A percentile compares a stretch with the other conserved stretches of the same genome.
Conservation (phyloP, 2,888 invertebrate genomes). For the Cheilosia impressa region DNA sequence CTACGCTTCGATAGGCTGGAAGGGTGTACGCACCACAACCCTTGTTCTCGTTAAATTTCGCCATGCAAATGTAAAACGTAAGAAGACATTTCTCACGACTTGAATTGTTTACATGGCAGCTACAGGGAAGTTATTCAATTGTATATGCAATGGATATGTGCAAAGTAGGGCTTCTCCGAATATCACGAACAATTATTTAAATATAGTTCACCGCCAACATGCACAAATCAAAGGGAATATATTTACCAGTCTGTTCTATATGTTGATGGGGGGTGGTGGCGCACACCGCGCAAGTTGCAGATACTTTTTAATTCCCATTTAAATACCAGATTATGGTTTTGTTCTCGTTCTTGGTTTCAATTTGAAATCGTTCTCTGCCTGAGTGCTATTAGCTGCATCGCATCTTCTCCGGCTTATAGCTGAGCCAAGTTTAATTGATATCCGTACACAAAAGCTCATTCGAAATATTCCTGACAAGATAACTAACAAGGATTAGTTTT, state of each 20-base stretch:
- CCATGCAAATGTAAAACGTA: neutral
- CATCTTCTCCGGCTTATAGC: conserved; percentile 5
- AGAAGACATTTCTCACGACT: neutral
- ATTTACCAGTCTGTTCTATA: conserved; percentile 2
- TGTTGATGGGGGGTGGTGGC: conserved; percentile 5
- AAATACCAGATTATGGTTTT: neutral
- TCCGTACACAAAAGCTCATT: conserved; percentile 3
- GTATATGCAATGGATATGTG: neutral
- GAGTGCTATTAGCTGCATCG: neutral
- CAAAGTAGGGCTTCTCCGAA: conserved; percentile 4
- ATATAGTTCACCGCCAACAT: conserved; percentile 7
- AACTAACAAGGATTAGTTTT: conserved; percentile 23
- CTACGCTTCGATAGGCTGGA: neutral
- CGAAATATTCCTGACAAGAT: conserved; percentile 11
- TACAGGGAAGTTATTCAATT: neutral
- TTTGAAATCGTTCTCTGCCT: neutral
- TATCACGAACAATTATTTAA: conserved; percentile 12
- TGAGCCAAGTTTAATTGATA: conserved; percentile 41
- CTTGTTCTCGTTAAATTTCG: neutral
- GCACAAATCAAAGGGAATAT: conserved; percentile 37
- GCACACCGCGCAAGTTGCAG: conserved; percentile 24
- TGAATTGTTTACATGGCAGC: neutral
- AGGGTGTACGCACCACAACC: neutral
- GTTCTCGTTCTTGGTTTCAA: neutral
- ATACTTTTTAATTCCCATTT: neutral